A percentile compares a stretch with the other conserved stretches of the same genome.
These are phyloP conservation scores for Xanthia togata DNA, from an alignment of 2,888 invertebrate genomes.

Conservation along the genomic window DNA sequence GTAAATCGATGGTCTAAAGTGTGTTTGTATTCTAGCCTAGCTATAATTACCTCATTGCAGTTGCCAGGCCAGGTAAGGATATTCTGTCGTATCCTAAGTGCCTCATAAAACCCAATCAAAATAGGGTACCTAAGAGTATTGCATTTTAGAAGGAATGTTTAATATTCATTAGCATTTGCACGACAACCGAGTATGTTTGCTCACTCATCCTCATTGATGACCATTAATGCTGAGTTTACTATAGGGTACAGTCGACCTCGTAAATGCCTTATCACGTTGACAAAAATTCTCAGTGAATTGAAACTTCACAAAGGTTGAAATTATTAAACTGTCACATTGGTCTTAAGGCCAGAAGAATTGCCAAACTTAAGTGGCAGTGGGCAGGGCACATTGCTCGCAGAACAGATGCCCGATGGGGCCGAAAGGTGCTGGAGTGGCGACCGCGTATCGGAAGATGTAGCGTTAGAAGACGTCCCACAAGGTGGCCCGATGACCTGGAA, in stretches of 20 bases:
- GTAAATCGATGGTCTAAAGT: neutral
- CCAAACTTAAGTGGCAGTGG: neutral
- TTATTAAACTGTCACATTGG: neutral
- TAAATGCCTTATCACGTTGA: neutral
- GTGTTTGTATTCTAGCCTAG: neutral
- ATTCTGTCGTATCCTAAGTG: neutral
- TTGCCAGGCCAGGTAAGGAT: neutral
- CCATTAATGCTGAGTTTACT: constrained; percentile 1
- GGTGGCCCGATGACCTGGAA: too few species aligned
- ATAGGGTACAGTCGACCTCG: neutral
- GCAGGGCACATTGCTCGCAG: too few species aligned
- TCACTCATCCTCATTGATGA: neutral
- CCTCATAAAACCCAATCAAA: neutral
- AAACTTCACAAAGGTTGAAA: neutral
- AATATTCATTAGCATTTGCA: constrained; percentile 4
- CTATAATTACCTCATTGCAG: neutral
- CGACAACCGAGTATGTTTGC: constrained; percentile 15
- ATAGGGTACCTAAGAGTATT: neutral
- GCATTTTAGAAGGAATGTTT: constrained; percentile 18
- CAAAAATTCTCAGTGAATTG: neutral
- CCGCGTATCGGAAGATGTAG: too few species aligned
- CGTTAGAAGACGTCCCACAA: too few species aligned
- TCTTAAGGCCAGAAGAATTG: neutral
- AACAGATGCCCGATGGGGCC: too few species aligned
- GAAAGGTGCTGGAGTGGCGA: too few species aligned